Base-by-base conservation (phyloP, 2,888 invertebrate genomes). In the Drosophila tanythrix region DNA sequence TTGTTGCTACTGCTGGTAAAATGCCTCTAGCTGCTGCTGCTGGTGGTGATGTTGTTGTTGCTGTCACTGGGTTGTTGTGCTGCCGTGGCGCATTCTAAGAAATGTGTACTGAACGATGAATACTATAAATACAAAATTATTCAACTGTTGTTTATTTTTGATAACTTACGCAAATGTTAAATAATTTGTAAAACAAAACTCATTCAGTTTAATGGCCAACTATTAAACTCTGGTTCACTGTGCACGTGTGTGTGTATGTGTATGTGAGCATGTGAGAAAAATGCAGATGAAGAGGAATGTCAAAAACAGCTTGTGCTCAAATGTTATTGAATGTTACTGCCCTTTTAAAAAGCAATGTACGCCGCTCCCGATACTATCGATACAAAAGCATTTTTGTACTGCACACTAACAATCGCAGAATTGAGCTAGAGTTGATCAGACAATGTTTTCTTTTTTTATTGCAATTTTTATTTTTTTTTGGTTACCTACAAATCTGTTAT, bases 101-200 rank as follows among this genome's bases (percentile, higher is more conserved):
- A 66, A 52, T 64, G 61, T 71, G 40, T 69, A 52, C 74, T 87
- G 56, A 53, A 60, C 69, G 25, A 65, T 74, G 56, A 38, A 4
- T 40, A 55, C 35, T 60, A 56, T 52, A 62, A 62, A 58, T 74
- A 69, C 50, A 62, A 67, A 66, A 27, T 56, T 76, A 65, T 52
- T 29, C 33, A 50, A 29, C 18, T 36, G 6, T 59, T 40, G 21
- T 63, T 60, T 65, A 58, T 73, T 62, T 77, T 69, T 82, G 81
- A 73, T 76, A 83, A 88, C 86, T 87, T 74, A 87, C 86, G 74
- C 75, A 76, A 86, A 74, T 70, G 68, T 64, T 77, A 57, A 72
- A 74, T 70, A 73, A 75, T 85, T 82, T 25, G 46, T 46, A 25
- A 46, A 25, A 51, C 65, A 53, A 18, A 66, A 70, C 74, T 74